Evolutionary conservation across 2,113 vertebrate genomes (phyloP).

Genomic region (Dissostichus mawsoni): DNA sequence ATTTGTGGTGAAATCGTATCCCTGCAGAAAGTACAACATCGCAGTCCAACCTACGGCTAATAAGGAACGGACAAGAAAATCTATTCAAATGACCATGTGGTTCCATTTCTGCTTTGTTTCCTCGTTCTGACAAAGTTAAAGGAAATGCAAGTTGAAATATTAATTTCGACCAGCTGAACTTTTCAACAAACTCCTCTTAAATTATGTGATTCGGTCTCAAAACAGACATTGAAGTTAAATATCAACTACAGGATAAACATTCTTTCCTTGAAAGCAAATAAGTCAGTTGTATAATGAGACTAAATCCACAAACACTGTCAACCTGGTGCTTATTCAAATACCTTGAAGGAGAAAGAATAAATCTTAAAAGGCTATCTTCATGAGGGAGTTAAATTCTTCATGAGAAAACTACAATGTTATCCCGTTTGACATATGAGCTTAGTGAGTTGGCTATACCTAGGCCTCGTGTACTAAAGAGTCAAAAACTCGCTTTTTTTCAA

Average conservation of each 20-base stretch:
- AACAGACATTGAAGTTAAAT: conserved; percentile 45
- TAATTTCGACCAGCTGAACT: conserved; percentile 59
- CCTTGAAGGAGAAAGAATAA: background rate
- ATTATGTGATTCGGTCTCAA: conserved; percentile 49
- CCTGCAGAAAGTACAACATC: conserved; percentile 68
- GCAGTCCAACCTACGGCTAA: conserved; percentile 71
- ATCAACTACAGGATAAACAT: conserved; percentile 47
- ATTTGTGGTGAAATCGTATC: conserved; percentile 80
- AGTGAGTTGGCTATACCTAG: conserved; percentile 52
- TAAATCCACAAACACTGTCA: conserved; percentile 17
- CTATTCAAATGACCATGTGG: conserved; percentile 67
- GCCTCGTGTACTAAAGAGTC: conserved; percentile 57
- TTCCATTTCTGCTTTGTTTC: conserved; percentile 73
- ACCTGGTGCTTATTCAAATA: conserved; percentile 32
- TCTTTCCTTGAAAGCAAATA: conserved; percentile 46
- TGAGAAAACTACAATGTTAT: conserved; percentile 5
- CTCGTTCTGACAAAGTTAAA: conserved; percentile 57
- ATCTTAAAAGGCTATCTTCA: conserved; percentile 21
- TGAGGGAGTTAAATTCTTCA: conserved; percentile 22
- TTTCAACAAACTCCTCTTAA: conserved; percentile 51
- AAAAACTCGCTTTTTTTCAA: conserved; percentile 46
- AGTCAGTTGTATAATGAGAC: conserved; percentile 18
- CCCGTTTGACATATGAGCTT: conserved; percentile 52
- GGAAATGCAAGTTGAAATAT: conserved; percentile 73
- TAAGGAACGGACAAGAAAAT: conserved; percentile 71